Conservation (phyloP, 2,113 vertebrate species). For the Herpailurus yagouaroundi region DNA sequence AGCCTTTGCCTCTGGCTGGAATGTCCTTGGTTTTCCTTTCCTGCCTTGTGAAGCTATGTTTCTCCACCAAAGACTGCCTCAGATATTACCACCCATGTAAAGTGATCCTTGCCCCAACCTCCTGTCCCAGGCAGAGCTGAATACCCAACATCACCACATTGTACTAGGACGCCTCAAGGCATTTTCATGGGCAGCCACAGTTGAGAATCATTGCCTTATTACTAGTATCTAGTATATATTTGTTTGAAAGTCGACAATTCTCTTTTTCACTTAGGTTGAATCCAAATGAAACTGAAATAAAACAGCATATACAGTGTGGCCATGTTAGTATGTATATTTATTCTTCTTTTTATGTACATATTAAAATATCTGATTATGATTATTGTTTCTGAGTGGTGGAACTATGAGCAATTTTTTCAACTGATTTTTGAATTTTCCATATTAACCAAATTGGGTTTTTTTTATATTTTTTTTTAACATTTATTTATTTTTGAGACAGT, state of each 20-base stretch:
- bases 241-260: neutral
- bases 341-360: neutral
- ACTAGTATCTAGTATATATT: neutral
- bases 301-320: neutral
- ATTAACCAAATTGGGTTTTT: neutral
- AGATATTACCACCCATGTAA: neutral
- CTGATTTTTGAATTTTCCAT: neutral
- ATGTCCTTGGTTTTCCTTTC: neutral
- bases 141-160: neutral
- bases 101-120: neutral
- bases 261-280: neutral
- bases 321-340: neutral
- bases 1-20: neutral
- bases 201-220: neutral
- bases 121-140: neutral
- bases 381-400: neutral
- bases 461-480: no score
- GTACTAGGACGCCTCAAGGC: no score
- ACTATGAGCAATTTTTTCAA: neutral
- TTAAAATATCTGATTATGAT: neutral
- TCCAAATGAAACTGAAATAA: neutral
- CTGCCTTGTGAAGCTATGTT: neutral
- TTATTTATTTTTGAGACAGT: no score
- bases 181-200: accelerated
- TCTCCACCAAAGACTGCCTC: neutral